Percentiles rank a stretch among this genome's conserved stretches.
Evolutionary conservation across 2,888 invertebrate genomes (phyloP).

Genomic region (Platycheirus albimanus): DNA sequence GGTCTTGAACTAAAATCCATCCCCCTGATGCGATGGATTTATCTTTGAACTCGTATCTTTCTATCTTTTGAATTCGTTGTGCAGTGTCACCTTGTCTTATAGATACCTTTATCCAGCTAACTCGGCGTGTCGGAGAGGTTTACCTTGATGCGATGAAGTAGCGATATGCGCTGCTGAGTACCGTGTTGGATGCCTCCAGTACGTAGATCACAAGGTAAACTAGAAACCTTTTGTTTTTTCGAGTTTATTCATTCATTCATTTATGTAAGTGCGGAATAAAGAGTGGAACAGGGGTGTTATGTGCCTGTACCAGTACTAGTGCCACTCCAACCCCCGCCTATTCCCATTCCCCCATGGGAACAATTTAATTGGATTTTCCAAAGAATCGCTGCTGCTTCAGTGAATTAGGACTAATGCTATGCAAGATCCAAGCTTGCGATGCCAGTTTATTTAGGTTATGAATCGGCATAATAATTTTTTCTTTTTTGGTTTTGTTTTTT

Average conservation of each 20-base stretch:
- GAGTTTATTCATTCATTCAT: constrained; percentile 50
- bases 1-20: constrained; percentile 30
- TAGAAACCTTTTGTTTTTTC: constrained; percentile 59
- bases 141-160: constrained; percentile 68
- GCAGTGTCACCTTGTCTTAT: constrained; percentile 60
- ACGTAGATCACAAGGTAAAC: constrained; percentile 53
- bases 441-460: constrained; percentile 71
- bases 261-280: constrained; percentile 39
- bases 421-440: constrained; percentile 71
- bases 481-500: constrained; percentile 6
- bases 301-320: no score
- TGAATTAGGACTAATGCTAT: constrained; percentile 71
- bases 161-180: constrained; percentile 49
- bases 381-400: constrained; percentile 52
- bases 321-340: constrained; percentile 2
- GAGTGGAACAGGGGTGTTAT: constrained; percentile 19
- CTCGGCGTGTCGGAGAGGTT: constrained; percentile 23
- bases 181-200: no score
- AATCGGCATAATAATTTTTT: constrained; percentile 68
- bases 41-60: constrained; percentile 61
- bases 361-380: constrained; percentile 72
- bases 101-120: constrained; percentile 25
- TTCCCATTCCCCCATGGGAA: constrained; percentile 57
- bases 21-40: constrained; percentile 46
- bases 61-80: constrained; percentile 40